A percentile compares a stretch with the other conserved stretches of the same genome.
Conservation (phyloP, 2,797 vertebrate genomes). For the Smutsia gigantea region DNA sequence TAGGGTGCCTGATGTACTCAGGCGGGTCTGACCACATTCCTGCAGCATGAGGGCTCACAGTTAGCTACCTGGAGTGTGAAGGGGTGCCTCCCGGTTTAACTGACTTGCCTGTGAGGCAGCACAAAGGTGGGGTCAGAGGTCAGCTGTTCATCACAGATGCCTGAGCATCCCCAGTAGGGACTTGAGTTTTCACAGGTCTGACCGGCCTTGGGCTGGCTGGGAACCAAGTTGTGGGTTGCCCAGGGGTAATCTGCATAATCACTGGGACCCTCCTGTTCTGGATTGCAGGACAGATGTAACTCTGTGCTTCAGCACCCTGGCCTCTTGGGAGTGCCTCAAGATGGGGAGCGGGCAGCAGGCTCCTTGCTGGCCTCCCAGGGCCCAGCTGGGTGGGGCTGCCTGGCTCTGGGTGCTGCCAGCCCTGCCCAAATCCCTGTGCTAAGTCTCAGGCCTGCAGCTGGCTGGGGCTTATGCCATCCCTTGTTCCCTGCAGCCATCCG, state of each 20-base stretch:
- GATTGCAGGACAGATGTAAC: neutral
- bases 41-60: neutral
- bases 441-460: fast-evolving
- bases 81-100: neutral
- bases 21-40: conserved; percentile 77
- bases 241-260: neutral
- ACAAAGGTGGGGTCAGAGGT: neutral
- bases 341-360: neutral
- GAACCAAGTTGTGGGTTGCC: neutral
- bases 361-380: neutral
- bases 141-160: neutral
- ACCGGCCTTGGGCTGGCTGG: neutral
- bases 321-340: neutral
- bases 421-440: neutral
- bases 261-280: neutral
- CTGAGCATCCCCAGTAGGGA: neutral
- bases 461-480: neutral
- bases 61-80: neutral
- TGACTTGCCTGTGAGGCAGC: neutral
- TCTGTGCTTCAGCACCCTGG: neutral
- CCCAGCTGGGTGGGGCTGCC: neutral
- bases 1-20: neutral
- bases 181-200: neutral
- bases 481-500: conserved; percentile 91
- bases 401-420: neutral